Conservation (phyloP, 2,888 invertebrate genomes). For the Lasius fuliginosus region DNA sequence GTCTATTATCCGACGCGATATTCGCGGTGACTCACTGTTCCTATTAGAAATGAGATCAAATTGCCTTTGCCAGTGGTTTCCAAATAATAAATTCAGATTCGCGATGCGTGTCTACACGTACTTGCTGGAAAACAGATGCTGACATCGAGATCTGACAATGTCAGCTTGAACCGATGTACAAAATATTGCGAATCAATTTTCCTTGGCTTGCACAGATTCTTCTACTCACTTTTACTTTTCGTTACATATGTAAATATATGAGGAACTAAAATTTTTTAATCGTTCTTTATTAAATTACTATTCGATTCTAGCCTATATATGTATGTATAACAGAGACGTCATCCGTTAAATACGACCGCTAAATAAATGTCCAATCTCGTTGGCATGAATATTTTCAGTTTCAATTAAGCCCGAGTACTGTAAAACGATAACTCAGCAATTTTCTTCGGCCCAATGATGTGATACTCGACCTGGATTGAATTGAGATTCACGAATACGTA, state of each 20-base stretch:
- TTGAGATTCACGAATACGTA: conserved; percentile 49
- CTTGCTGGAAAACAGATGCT: conserved; percentile 21
- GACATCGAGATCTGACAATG: neutral
- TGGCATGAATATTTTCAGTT: conserved; percentile 27
- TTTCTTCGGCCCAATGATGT: conserved; percentile 45
- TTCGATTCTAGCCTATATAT: neutral
- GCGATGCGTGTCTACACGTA: neutral
- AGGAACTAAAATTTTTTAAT: neutral
- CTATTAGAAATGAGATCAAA: conserved; percentile 37
- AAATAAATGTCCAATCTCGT: conserved; percentile 6
- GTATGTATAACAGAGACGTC: neutral
- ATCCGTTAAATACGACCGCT: neutral
- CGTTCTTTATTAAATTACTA: neutral
- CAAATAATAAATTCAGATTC: conserved; percentile 36
- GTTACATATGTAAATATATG: no score
- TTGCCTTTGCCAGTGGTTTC: conserved; percentile 38
- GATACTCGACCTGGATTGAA: conserved; percentile 40
- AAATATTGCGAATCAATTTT: neutral
- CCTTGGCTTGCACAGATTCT: neutral
- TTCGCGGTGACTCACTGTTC: conserved; percentile 39
- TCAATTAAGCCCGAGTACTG: conserved; percentile 30
- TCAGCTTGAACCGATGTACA: neutral
- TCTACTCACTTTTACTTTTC: neutral
- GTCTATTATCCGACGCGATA: conserved; percentile 50
- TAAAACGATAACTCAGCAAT: conserved; percentile 45